phyloP scores from a whole-genome alignment of 2,113 vertebrate genomes.

The Coracopsis vasa region DNA sequence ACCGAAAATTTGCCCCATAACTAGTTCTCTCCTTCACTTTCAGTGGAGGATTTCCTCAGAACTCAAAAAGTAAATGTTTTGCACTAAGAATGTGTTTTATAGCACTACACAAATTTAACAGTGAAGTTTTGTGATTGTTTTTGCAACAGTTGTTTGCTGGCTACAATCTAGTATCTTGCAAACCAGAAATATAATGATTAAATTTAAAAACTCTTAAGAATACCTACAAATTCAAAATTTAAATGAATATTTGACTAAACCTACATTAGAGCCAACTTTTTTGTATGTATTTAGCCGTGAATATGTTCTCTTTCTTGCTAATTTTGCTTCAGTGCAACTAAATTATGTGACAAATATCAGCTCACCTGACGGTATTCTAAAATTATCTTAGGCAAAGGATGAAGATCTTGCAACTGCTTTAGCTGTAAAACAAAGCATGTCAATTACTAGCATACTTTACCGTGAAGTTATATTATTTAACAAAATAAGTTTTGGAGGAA shows the following conservation, averaged over 20 bases:
- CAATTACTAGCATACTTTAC: background rate
- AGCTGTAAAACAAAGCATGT: conserved; percentile 72
- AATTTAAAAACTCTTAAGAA: background rate
- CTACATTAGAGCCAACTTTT: background rate
- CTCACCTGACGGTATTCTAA: conserved; percentile 89
- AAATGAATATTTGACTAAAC: background rate
- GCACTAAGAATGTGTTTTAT: background rate
- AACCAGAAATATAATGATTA: background rate
- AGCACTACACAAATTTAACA: background rate
- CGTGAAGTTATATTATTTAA: background rate
- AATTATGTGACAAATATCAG: background rate
- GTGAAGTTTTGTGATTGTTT: background rate
- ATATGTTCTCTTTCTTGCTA: background rate
- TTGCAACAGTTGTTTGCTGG: background rate
- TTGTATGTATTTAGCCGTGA: background rate
- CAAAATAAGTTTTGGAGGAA: background rate
- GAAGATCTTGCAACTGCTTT: conserved; percentile 83
- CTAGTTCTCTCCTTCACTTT: background rate
- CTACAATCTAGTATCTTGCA: background rate
- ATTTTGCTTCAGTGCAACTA: background rate
- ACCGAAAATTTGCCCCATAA: background rate
- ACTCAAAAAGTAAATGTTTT: background rate
- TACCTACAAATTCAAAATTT: background rate
- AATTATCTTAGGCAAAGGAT: conserved; percentile 90
- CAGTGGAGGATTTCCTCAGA: background rate